phyloP scores from a whole-genome alignment of 2,888 invertebrate species.

The Eupelmus urozonus region DNA sequence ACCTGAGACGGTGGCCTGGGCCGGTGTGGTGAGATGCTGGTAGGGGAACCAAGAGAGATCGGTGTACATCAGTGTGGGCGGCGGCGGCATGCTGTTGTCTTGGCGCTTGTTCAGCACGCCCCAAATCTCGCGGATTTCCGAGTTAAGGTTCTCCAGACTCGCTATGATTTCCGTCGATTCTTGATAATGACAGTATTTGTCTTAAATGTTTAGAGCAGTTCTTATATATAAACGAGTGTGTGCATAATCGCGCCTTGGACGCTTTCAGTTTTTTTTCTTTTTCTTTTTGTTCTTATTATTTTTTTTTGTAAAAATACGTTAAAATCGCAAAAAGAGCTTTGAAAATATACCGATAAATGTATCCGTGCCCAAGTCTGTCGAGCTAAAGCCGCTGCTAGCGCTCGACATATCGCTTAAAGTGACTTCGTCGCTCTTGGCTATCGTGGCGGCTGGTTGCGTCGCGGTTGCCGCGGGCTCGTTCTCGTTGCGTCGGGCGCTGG shows the following conservation, averaged over 20 bases:
- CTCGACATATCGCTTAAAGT: constrained; percentile 84
- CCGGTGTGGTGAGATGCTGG: constrained; percentile 69
- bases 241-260: constrained; percentile 14
- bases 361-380: constrained; percentile 83
- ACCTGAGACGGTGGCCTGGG: constrained; percentile 71
- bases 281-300: neutral
- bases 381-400: constrained; percentile 83
- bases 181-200: constrained; percentile 79
- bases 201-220: constrained; percentile 62
- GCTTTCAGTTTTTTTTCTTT: constrained; percentile 2
- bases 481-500: constrained; percentile 76
- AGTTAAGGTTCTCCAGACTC: constrained; percentile 84
- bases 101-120: constrained; percentile 83
- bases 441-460: constrained; percentile 31
- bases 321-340: constrained; percentile 57
- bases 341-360: constrained; percentile 74
- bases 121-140: constrained; percentile 85
- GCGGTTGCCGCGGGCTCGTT: constrained; percentile 61
- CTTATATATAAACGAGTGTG: constrained; percentile 13
- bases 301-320: constrained; percentile 9
- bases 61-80: constrained; percentile 79
- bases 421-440: constrained; percentile 79
- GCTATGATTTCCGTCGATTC: constrained; percentile 85
- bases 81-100: constrained; percentile 78
- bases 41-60: constrained; percentile 80